Evolutionary conservation across 2,797 vertebrate genomes (phyloP).

Genomic region (Bufotes viridis): DNA sequence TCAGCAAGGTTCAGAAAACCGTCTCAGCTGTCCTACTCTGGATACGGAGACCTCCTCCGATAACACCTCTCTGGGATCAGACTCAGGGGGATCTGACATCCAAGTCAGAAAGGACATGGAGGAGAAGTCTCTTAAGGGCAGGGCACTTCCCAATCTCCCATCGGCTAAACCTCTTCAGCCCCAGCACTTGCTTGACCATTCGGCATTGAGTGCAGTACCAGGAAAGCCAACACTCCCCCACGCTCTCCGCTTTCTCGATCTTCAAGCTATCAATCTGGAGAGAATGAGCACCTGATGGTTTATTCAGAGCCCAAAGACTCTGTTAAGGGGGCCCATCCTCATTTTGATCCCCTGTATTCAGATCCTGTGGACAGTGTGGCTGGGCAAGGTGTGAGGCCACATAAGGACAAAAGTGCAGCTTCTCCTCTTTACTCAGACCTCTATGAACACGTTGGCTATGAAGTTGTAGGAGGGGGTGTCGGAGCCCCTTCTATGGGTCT

Average conservation of each 20-base stretch:
- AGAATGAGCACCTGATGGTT: conserved; percentile 72
- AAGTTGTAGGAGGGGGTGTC: conserved; percentile 63
- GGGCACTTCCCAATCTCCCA: conserved; percentile 72
- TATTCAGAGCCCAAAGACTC: conserved; percentile 93
- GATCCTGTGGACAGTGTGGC: conserved; percentile 87
- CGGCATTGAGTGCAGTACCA: conserved; percentile 61
- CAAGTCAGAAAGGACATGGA: conserved; percentile 31
- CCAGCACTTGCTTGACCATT: conserved; percentile 73
- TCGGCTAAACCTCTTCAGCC: neutral
- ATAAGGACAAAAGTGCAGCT: neutral
- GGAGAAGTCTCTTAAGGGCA: conserved; percentile 72
- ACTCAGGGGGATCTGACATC: neutral
- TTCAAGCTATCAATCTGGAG: conserved; percentile 42
- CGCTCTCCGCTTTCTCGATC: conserved; percentile 72
- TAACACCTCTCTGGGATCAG: neutral
- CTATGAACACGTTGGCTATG: conserved; percentile 77
- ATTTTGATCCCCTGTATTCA: conserved; percentile 83
- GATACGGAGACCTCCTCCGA: conserved; percentile 73
- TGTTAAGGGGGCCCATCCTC: conserved; percentile 72
- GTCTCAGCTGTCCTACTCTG: conserved; percentile 73
- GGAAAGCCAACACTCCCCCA: conserved; percentile 63
- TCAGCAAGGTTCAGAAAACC: conserved; percentile 83
- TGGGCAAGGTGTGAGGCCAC: neutral
- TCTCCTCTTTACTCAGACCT: conserved; percentile 72
- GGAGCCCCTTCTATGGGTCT: neutral